Evolutionary conservation across 2,888 invertebrate genomes (phyloP).

Genomic region (Drosophila melanosoma): DNA sequence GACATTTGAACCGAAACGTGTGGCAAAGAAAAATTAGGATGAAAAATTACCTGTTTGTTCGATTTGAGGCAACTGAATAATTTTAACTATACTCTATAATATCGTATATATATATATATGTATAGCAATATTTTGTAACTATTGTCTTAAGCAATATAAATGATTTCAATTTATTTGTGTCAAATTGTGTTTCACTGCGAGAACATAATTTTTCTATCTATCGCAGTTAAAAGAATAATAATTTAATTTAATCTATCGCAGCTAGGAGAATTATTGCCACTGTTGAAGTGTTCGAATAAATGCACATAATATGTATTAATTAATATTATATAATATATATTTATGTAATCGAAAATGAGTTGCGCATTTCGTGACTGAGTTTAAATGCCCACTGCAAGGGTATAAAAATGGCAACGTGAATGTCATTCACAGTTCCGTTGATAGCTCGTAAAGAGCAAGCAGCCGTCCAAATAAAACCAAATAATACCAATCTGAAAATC

Average conservation of each 20-base stretch:
- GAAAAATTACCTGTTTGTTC: constrained; percentile 7
- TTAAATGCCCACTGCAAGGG: not conserved
- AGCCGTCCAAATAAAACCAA: not conserved
- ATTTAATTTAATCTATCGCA: too few species aligned
- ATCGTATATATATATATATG: too few species aligned
- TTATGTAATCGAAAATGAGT: not conserved
- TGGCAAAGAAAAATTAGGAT: not conserved
- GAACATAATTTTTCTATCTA: not conserved
- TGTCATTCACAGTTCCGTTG: constrained; percentile 24
- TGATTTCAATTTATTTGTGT: not conserved
- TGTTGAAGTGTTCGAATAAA: not conserved
- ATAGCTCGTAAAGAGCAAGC: constrained; percentile 6
- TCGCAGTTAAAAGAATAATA: too few species aligned
- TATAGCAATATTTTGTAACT: not conserved
- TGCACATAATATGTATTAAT: not conserved
- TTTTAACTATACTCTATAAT: not conserved
- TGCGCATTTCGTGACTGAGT: not conserved
- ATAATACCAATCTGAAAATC: constrained; percentile 2
- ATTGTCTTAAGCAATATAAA: not conserved
- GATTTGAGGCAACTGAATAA: not conserved
- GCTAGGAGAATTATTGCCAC: not conserved
- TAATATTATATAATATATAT: not conserved
- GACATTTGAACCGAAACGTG: constrained; percentile 67
- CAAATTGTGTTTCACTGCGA: not conserved
- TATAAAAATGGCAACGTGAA: constrained; percentile 40